Conservation (phyloP, 2,888 invertebrate species). For the Julus scanicus region DNA sequence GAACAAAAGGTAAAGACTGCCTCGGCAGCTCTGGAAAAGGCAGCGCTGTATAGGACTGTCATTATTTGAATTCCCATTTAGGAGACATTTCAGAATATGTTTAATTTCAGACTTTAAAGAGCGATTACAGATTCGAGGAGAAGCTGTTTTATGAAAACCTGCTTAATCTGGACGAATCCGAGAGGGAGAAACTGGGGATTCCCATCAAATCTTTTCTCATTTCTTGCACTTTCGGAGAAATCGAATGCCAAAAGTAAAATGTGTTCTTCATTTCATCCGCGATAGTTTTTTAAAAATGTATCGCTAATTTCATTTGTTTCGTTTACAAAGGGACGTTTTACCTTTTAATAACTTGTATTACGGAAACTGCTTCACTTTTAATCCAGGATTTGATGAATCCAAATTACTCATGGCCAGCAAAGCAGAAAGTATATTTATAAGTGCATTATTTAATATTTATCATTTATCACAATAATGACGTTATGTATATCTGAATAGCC, state of each 20-base stretch:
- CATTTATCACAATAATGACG: too few species aligned
- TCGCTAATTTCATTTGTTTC: not conserved
- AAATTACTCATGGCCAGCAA: not conserved
- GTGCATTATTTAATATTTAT: not conserved
- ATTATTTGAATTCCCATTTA: too few species aligned
- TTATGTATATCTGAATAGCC: too few species aligned
- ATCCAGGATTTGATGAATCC: constrained; percentile 35
- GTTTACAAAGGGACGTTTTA: not conserved
- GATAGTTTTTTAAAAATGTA: not conserved
- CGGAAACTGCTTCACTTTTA: constrained; percentile 54
- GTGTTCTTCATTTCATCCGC: not conserved
- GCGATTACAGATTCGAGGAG: not conserved
- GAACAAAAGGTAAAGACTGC: not conserved
- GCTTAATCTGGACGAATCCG: not conserved
- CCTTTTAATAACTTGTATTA: constrained; percentile 50
- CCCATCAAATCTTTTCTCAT: constrained; percentile 47
- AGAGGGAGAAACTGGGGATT: not conserved
- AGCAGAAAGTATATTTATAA: constrained; percentile 49
- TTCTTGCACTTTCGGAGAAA: constrained; percentile 48
- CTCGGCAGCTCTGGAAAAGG: not conserved
- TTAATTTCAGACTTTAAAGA: not conserved
- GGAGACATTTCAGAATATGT: too few species aligned
- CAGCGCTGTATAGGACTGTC: not conserved
- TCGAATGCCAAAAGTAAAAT: constrained; percentile 33
- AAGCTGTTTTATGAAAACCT: not conserved